A percentile compares a stretch with the other conserved stretches of the same genome.
Conservation (phyloP, 2,113 vertebrate species). For the Dromiciops gliroides region DNA sequence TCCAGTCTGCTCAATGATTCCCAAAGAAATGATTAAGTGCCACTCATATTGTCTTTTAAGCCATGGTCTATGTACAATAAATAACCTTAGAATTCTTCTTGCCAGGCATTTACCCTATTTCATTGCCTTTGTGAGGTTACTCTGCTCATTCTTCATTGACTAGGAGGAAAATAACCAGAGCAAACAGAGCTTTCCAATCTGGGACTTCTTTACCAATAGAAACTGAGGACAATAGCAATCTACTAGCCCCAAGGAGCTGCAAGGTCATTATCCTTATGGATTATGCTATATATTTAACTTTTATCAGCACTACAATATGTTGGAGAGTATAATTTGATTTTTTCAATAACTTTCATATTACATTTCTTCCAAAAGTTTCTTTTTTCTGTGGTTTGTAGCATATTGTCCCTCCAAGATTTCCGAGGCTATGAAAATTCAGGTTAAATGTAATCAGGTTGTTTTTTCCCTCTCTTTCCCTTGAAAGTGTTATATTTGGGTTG, state of each 20-base stretch:
- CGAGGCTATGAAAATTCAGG: background rate
- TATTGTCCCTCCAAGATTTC: background rate
- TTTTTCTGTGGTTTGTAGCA: background rate
- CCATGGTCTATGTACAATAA: background rate
- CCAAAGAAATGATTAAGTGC: background rate
- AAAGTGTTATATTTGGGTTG: background rate
- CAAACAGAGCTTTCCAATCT: background rate
- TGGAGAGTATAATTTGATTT: background rate
- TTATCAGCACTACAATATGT: accelerated
- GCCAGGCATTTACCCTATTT: background rate
- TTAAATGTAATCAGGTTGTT: too few relatives aligned
- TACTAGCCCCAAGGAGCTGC: accelerated
- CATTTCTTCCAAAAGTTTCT: background rate
- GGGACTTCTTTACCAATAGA: background rate
- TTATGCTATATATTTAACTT: background rate
- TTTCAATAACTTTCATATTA: background rate
- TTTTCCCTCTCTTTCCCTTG: background rate
- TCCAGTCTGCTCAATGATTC: background rate
- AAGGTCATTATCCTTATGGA: background rate
- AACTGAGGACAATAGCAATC: accelerated
- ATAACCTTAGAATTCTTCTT: background rate
- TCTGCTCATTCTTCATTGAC: background rate
- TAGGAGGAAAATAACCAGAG: background rate
- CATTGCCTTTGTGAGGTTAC: background rate
- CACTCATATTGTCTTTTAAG: background rate